Conservation (phyloP, 2,797 vertebrate species). For the Sparus aurata region DNA sequence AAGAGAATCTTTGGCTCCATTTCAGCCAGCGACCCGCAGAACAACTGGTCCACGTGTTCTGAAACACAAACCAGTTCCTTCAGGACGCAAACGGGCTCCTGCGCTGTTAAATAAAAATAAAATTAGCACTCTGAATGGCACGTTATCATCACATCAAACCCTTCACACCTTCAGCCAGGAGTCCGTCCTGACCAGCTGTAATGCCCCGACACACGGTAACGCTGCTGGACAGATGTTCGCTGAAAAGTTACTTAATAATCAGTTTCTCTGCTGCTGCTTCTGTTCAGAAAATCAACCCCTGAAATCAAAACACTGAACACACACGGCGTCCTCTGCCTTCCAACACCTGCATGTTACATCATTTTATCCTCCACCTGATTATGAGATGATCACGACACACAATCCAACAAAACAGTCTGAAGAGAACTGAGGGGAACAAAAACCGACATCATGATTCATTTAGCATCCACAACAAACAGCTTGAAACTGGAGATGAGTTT, state of each 20-base stretch:
- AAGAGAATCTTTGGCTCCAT: constrained; percentile 54
- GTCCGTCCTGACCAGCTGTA: neutral
- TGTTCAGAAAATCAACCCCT: neutral
- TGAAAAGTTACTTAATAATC: neutral
- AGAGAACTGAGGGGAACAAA: too few relatives aligned
- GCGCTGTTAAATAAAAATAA: constrained; percentile 21
- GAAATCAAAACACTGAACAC: neutral
- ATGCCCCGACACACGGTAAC: constrained; percentile 3
- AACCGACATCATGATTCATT: neutral
- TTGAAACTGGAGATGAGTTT: too few relatives aligned
- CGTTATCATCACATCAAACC: constrained; percentile 2
- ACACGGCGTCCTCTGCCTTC: too few relatives aligned
- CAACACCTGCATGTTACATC: too few relatives aligned
- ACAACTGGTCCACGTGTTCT: neutral
- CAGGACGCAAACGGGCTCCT: neutral
- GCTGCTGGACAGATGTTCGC: constrained; percentile 8
- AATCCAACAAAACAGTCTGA: neutral
- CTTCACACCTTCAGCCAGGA: neutral
- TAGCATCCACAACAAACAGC: neutral
- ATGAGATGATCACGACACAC: neutral
- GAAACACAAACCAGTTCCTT: neutral
- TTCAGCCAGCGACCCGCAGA: constrained; percentile 21
- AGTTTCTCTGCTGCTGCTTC: neutral
- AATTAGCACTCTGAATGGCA: constrained; percentile 31
- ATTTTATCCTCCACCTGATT: neutral